phyloP scores from a whole-genome alignment of 2,888 invertebrate species.

The Lymantria monacha region DNA sequence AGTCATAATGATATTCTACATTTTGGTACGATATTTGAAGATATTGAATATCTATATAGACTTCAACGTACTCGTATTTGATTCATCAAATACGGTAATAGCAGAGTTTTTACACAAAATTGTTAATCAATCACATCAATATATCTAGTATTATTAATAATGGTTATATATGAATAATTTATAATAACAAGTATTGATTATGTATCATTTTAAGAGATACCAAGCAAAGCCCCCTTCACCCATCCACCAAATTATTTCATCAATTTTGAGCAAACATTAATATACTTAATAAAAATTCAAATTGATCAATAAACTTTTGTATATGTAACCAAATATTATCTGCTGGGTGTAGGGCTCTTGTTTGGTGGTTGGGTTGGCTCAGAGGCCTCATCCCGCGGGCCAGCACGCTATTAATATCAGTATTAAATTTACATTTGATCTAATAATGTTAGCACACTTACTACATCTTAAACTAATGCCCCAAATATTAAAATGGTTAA shows the following conservation, averaged over 20 bases:
- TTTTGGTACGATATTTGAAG: too few relatives aligned
- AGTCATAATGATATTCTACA: too few relatives aligned
- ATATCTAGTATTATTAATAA: conserved; percentile 19
- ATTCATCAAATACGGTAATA: too few relatives aligned
- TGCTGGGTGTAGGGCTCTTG: conserved; percentile 81
- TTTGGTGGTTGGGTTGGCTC: conserved; percentile 82
- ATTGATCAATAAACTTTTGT: conserved; percentile 22
- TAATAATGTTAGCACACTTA: conserved; percentile 58
- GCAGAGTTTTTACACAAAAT: too few relatives aligned
- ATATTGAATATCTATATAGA: too few relatives aligned
- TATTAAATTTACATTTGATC: conserved; percentile 38
- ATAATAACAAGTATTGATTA: conserved; percentile 13
- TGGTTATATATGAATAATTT: conserved; percentile 5
- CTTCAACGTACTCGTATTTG: too few relatives aligned
- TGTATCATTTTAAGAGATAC: conserved; percentile 70
- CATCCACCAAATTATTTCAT: conserved; percentile 77
- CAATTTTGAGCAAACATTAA: conserved; percentile 52
- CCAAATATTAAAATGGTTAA: conserved; percentile 33
- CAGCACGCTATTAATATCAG: conserved; percentile 62
- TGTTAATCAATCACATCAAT: background rate
- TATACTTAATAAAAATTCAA: conserved; percentile 11
- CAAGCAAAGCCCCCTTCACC: conserved; percentile 84
- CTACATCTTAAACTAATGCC: conserved; percentile 41
- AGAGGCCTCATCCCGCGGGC: conserved; percentile 78
- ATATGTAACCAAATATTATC: conserved; percentile 50